These are phyloP conservation scores for Lynx canadensis DNA, from an alignment of 2,113 vertebrate genomes.

Conservation along the genomic window DNA sequence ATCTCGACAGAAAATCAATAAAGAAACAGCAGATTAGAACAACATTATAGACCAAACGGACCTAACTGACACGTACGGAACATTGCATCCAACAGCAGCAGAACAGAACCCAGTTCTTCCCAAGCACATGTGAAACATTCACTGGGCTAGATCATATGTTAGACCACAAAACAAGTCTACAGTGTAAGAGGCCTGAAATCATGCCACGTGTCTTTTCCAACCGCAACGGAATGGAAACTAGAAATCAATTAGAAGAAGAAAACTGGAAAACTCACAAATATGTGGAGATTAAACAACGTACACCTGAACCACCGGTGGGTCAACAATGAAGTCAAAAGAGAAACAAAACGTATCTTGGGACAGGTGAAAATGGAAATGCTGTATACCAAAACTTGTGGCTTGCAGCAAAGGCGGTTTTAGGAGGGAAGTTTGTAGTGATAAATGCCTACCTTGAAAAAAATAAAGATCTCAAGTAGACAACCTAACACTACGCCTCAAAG, in stretches of 20 bases:
- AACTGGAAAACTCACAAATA: neutral
- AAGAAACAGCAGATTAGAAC: neutral
- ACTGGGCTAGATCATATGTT: neutral
- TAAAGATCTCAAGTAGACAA: neutral
- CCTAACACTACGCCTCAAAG: neutral
- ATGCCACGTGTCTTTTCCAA: neutral
- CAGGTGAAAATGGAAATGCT: neutral
- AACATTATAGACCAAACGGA: neutral
- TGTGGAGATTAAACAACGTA: neutral
- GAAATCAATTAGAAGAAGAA: neutral
- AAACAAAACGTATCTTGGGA: neutral
- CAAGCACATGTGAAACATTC: neutral
- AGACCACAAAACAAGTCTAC: neutral
- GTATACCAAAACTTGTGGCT: neutral
- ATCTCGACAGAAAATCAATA: neutral
- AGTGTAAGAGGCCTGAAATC: neutral
- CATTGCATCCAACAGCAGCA: neutral
- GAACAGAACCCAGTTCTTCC: neutral
- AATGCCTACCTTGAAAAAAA: neutral
- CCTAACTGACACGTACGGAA: neutral
- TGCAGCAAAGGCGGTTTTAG: neutral
- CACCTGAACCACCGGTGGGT: neutral
- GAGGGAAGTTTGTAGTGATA: neutral
- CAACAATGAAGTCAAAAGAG: neutral
- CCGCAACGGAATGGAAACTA: neutral